Evolutionary conservation across 2,113 vertebrate species (phyloP).

Genomic region (Chionodraco myersi): DNA sequence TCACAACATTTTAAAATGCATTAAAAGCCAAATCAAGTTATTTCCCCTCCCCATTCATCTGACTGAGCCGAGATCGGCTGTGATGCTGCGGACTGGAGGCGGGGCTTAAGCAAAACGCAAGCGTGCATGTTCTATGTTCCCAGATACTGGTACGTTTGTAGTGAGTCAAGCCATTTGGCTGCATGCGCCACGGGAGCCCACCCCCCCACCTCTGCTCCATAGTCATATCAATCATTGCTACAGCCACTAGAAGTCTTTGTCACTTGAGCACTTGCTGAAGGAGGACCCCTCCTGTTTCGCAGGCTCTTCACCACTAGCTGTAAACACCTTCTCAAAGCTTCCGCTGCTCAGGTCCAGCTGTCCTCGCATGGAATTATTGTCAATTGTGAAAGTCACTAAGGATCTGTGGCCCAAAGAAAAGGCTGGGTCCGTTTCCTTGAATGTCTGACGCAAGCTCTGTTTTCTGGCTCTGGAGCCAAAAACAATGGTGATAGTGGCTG

Average conservation of each 20-base stretch:
- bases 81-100: no score
- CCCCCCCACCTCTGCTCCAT: not conserved
- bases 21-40: no score
- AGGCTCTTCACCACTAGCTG: slow-evolving; percentile 1
- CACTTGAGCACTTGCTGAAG: not conserved
- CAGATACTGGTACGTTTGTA: no score
- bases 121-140: no score
- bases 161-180: no score
- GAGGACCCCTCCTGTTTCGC: not conserved
- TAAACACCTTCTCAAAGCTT: slow-evolving; percentile 17
- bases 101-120: no score
- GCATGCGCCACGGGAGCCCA: not conserved
- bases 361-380: slow-evolving; percentile 45
- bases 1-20: no score
- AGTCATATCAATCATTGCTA: no score
- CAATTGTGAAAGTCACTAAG: slow-evolving; percentile 36
- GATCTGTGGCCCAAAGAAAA: slow-evolving; percentile 14
- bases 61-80: no score
- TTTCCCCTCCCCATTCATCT: no score
- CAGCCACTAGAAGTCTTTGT: no score
- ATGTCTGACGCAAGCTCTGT: slow-evolving; percentile 42
- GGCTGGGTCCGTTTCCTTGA: slow-evolving; percentile 27
- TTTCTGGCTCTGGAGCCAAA: slow-evolving; percentile 38
- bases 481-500: slow-evolving; percentile 48
- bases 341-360: slow-evolving; percentile 19